Evolutionary conservation across 2,888 invertebrate genomes (phyloP).

Genomic region (Aspidapion aeneum): DNA sequence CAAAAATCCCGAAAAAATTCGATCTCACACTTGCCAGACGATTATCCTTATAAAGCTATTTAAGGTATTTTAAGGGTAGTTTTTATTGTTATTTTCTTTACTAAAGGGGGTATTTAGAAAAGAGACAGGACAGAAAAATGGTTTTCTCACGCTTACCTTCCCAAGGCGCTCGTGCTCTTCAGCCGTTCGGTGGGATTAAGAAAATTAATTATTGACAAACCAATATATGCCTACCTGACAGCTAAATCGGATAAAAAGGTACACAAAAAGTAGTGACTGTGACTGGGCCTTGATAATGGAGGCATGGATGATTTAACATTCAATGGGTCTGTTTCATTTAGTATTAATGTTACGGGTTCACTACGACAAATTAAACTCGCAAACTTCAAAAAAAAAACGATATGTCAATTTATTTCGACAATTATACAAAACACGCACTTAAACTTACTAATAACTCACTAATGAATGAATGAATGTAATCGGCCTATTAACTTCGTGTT

Average conservation of each 20-base stretch:
- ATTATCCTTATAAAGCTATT: background rate
- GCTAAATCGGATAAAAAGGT: conserved; percentile 21
- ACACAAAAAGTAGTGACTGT: conserved; percentile 21
- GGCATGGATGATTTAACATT: background rate
- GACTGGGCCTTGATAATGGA: conserved; percentile 4
- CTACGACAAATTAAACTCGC: no score
- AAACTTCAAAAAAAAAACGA: no score
- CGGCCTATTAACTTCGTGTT: no score
- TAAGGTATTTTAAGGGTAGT: background rate
- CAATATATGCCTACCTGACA: conserved; percentile 28
- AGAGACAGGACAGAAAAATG: background rate
- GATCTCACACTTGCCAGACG: background rate
- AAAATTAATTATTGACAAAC: conserved; percentile 28
- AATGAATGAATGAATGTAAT: no score
- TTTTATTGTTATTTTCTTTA: background rate
- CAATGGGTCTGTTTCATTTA: conserved; percentile 21
- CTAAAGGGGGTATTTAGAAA: no score
- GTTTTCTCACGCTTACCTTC: conserved; percentile 27
- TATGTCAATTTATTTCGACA: no score
- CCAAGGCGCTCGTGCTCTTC: conserved; percentile 25
- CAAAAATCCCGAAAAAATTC: background rate
- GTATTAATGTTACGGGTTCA: no score
- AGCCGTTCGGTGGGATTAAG: conserved; percentile 25
- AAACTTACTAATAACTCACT: no score
- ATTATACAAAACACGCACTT: no score